phyloP scores from a whole-genome alignment of 2,113 vertebrate species.

The Ictidomys tridecemlineatus region DNA sequence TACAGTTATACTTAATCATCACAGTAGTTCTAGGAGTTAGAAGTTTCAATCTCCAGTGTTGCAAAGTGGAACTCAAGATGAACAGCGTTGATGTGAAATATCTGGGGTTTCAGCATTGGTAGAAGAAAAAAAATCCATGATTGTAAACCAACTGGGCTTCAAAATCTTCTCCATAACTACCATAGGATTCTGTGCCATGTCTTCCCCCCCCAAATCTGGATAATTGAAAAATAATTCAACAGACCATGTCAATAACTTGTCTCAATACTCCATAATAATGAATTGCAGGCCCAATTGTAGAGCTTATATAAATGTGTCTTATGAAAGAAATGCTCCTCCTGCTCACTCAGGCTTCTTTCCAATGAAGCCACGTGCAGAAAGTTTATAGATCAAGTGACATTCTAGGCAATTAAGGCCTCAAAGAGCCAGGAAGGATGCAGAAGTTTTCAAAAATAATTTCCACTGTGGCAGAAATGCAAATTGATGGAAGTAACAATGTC shows the following conservation, averaged over 20 bases:
- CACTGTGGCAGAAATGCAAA: slow-evolving; percentile 76
- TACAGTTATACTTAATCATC: neutral
- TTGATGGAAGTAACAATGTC: slow-evolving; percentile 73
- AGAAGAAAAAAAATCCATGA: neutral
- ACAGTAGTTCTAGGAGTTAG: neutral
- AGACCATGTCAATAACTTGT: neutral
- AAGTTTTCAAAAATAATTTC: slow-evolving; percentile 79
- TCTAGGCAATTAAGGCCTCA: slow-evolving; percentile 77
- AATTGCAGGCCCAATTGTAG: neutral
- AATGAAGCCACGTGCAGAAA: neutral
- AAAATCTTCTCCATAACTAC: neutral
- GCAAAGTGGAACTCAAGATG: neutral
- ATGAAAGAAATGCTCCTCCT: neutral
- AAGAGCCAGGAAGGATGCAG: slow-evolving; percentile 63
- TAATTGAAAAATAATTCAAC: neutral
- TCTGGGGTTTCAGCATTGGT: neutral
- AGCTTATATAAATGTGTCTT: neutral
- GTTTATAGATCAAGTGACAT: slow-evolving; percentile 72
- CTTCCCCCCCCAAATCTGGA: neutral
- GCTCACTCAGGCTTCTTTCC: neutral
- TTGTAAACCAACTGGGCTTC: neutral
- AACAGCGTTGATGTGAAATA: neutral
- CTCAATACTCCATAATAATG: neutral
- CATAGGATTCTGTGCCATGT: fast-evolving
- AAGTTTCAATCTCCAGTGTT: neutral